Base-by-base conservation (phyloP, 2,797 vertebrate genomes). In the Enteromius afrohamiltoni region DNA sequence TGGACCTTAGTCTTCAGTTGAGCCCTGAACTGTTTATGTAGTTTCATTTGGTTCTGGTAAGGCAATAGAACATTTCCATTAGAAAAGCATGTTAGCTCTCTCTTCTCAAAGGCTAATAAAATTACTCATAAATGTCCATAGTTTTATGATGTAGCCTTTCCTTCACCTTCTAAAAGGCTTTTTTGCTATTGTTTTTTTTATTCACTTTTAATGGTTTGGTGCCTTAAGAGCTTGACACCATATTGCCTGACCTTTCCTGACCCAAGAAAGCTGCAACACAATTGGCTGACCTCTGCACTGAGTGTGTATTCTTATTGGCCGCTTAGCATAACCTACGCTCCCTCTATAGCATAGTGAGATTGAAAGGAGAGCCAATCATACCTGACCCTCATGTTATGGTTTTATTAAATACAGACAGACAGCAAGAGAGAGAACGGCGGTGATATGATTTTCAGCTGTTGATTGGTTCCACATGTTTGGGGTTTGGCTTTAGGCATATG, bases 391-490 rank as follows among this genome's bases (percentile, higher is more conserved):
- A 49, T 69, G 58, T 78, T 74, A 80, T 84, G 76, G 68, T 71
- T 51, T 17, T 86, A 74, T 73, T 75, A 68, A 81, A 71, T 29
- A 73, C 62, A 49, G 68, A 62, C 29, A 83, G 67, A 29, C 34
- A 62, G 68, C 42, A 2, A 80, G 49, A 62, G 40, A 49, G 29
- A 71, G 42, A 77, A 31, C 68, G 60, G 62, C 10, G 4, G 60
- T 83, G n/a, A 82, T 64, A 31, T 69, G 83, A 85, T 86, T 88
- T 85, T 84, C 26, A 37, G 74, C 74, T 62, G 79, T 89, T 92
- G 90, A 94, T 94, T 64, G 79, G 49, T 93, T 93, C 94, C 94
- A 95, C 91, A 92, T 95, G 94, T 92, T 91, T 78, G 83, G 51
- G 87, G 88, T 90, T 83, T 73, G 75, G 84, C 80, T 85, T 75